These are phyloP conservation scores for Oreortyx pictus DNA, from an alignment of 2,797 vertebrate genomes.

Conservation along the genomic window DNA sequence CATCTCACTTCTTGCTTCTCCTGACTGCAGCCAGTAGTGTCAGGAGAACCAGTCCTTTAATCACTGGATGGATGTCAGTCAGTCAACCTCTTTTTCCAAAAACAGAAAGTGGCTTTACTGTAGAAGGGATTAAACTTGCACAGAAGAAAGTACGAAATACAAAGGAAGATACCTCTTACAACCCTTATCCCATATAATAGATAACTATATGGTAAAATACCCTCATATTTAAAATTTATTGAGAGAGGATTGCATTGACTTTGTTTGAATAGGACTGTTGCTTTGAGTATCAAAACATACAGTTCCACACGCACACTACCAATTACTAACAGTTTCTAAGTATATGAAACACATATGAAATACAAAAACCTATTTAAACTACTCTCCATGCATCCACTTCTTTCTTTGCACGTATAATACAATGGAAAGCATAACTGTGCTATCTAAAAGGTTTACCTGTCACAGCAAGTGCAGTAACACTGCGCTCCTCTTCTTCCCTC, in stretches of 20 bases:
- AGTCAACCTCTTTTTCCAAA: neutral
- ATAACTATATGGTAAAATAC: neutral
- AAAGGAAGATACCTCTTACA: neutral
- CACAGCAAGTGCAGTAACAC: neutral
- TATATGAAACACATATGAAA: neutral
- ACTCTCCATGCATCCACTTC: neutral
- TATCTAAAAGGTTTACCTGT: neutral
- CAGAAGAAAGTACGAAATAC: neutral
- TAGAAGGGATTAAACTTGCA: neutral
- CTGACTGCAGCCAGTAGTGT: neutral
- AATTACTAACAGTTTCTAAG: neutral
- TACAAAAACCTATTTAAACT: neutral
- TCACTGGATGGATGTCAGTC: neutral
- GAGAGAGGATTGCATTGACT: neutral
- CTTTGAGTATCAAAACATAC: neutral
- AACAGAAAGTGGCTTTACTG: neutral
- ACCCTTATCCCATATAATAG: neutral
- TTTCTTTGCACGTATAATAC: neutral
- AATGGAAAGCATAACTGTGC: neutral
- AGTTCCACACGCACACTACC: neutral
- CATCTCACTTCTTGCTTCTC: neutral
- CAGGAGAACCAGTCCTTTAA: slow-evolving; percentile 23
- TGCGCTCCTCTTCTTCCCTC: fast-evolving
- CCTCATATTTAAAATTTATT: neutral
- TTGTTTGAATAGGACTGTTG: neutral